Percentiles rank a stretch among this genome's conserved stretches.
phyloP scores from a whole-genome alignment of 37 sponge, comb jelly and placozoan species.

The Crambe crambe region DNA sequence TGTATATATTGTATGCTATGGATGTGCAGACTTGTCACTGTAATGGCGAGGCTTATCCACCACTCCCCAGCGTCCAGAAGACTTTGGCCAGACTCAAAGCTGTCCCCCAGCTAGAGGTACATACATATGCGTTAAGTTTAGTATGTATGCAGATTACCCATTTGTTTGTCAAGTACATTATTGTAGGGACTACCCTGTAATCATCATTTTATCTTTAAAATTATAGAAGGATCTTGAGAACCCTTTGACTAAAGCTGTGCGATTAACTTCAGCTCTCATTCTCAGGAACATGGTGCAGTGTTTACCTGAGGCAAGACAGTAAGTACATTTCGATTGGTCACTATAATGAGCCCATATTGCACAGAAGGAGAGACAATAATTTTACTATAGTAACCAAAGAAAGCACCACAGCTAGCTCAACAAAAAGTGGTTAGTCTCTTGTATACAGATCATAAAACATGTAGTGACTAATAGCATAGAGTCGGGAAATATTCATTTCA shows the following conservation, averaged over 20 bases:
- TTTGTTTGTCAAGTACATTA: neutral
- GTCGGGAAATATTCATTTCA: too few relatives aligned
- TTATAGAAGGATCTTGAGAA: conserved; percentile 25
- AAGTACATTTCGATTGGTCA: neutral
- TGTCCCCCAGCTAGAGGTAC: neutral
- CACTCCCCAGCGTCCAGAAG: conserved; percentile 24
- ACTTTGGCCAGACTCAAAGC: conserved; percentile 51
- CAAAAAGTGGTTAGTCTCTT: too few relatives aligned
- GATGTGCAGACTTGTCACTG: conserved; percentile 28
- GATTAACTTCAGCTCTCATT: conserved; percentile 67
- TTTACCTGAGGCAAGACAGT: conserved; percentile 55
- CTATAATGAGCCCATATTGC: neutral
- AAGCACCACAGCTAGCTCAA: too few relatives aligned
- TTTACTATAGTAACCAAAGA: neutral
- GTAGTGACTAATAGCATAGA: too few relatives aligned
- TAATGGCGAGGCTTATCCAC: conserved; percentile 16
- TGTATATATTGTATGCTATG: neutral
- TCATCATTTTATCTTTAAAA: neutral
- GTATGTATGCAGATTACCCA: neutral
- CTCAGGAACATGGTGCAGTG: conserved; percentile 64
- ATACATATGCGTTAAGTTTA: neutral
- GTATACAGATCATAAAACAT: too few relatives aligned
- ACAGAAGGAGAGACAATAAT: neutral
- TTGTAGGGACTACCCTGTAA: neutral
- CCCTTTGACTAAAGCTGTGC: conserved; percentile 45